Evolutionary conservation across 2,113 vertebrate genomes (phyloP).

Genomic region (Salvator merianae): DNA sequence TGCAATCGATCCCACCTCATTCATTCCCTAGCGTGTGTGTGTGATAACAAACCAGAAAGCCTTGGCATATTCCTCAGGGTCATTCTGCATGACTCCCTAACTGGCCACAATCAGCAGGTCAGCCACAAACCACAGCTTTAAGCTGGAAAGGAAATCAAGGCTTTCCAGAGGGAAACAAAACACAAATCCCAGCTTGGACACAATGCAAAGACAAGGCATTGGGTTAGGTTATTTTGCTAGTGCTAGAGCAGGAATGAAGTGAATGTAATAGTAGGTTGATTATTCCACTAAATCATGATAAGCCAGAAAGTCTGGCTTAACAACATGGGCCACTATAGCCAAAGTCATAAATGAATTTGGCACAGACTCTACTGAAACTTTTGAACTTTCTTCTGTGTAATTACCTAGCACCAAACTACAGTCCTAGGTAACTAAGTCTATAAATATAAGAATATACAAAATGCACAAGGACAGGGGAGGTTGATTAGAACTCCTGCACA

Average conservation of each 20-base stretch:
- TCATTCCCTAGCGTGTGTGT: not conserved
- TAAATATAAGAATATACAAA: not conserved
- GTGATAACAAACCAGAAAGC: not conserved
- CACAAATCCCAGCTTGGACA: not conserved
- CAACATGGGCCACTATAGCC: not conserved
- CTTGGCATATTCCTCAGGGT: not conserved
- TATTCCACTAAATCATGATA: not conserved
- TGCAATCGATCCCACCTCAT: not conserved
- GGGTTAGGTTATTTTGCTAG: not conserved
- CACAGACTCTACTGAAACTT: not conserved
- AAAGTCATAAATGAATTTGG: not conserved
- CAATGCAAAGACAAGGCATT: not conserved
- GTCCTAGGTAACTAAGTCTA: no score
- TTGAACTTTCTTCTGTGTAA: not conserved
- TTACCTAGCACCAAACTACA: not conserved
- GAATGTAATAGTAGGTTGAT: not conserved
- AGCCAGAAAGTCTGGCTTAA: not conserved
- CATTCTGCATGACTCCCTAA: not conserved
- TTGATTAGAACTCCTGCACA: not conserved
- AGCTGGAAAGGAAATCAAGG: not conserved
- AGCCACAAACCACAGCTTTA: not conserved
- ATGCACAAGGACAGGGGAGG: not conserved
- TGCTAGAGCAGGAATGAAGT: not conserved
- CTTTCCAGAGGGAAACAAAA: not conserved
- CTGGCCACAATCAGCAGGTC: not conserved